Evolutionary conservation across 2,113 vertebrate species (phyloP), one percentile per base, ranked within the genome.

Genomic region (Charadrius vociferus): DNA sequence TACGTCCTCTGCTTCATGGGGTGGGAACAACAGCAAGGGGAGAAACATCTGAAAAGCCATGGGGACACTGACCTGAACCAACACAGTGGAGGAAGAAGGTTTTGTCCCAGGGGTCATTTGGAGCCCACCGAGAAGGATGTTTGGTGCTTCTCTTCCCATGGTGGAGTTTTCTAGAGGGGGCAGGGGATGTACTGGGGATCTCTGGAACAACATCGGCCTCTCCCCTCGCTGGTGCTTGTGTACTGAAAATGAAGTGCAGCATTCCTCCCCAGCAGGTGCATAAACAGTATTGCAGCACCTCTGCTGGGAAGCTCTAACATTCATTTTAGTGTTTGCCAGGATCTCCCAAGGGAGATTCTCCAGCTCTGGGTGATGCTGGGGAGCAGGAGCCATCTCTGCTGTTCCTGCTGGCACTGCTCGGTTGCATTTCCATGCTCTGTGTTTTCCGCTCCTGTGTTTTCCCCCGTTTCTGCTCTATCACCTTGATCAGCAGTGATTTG

Each of bases 241-340:
- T 90, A 80, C 58, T 77, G 71, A 68, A 86, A 92, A 94, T 36
- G 68, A 80, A 55, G 32, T 24, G 17, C 66, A 52, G 62, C 23
- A 75, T 94, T 96, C 58, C 30, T 24, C 19, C 26, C 17, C 11
- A n/a, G 56, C 58, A 93, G 70, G 65, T 94, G 88, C 26, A 27
- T 29, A 36, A 80, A 34, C 6, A 3, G 14, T 23, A 45, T 14
- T 5, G 6, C 37, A 90, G 37, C 58, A 75, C 21, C 52, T 67
- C 70, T 83, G 43, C 75, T 7, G 4, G 66, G 58, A 83, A 80
- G 66, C 15, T 71, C 13, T 7, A 37, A 39, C 0, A 0, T 34
- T 79, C n/a, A 6, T 37, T 45, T 37, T 37, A 16, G 56, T 29
- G n/a, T 72, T 90, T 95, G 62, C 32, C 41, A 23, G 37, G 13